Percentiles rank a stretch among this genome's conserved stretches.
Evolutionary conservation across 1,140 invertebrate species (phyloP).

Genomic region (Whitmania pigra): DNA sequence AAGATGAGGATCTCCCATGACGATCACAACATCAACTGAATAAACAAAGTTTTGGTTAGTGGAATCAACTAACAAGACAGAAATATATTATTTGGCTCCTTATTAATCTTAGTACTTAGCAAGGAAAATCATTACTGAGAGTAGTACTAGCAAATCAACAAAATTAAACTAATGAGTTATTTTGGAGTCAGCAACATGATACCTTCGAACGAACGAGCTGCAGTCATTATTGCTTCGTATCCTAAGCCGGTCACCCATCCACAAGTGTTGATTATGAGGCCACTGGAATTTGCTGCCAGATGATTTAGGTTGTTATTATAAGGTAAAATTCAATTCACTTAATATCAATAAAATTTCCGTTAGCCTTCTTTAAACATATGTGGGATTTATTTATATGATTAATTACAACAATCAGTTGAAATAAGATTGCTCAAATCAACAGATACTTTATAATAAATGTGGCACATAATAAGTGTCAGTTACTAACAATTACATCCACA

Average conservation of each 20-base stretch:
- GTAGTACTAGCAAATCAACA: not conserved
- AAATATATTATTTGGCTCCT: too few species aligned
- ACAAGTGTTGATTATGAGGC: constrained; percentile 94
- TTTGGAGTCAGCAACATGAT: not conserved
- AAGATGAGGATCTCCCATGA: constrained; percentile 86
- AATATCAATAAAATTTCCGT: too few species aligned
- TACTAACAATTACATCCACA: too few species aligned
- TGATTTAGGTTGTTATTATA: too few species aligned
- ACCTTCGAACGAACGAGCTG: constrained; percentile 80
- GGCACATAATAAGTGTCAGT: not conserved
- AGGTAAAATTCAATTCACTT: too few species aligned
- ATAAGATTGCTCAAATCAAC: too few species aligned
- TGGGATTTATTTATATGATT: not conserved
- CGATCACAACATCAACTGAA: constrained; percentile 72
- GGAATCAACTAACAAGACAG: too few species aligned
- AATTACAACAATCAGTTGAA: not conserved
- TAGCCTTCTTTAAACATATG: not conserved
- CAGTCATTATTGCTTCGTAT: constrained; percentile 51
- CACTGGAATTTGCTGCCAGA: constrained; percentile 48
- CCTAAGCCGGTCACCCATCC: constrained; percentile 85
- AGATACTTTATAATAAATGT: too few species aligned
- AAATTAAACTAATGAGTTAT: not conserved
- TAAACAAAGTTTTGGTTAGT: too few species aligned
- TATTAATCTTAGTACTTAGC: too few species aligned
- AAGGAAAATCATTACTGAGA: not conserved